Evolutionary conservation across 2,888 invertebrate genomes (phyloP).

Genomic region (Phaedon cochleariae): DNA sequence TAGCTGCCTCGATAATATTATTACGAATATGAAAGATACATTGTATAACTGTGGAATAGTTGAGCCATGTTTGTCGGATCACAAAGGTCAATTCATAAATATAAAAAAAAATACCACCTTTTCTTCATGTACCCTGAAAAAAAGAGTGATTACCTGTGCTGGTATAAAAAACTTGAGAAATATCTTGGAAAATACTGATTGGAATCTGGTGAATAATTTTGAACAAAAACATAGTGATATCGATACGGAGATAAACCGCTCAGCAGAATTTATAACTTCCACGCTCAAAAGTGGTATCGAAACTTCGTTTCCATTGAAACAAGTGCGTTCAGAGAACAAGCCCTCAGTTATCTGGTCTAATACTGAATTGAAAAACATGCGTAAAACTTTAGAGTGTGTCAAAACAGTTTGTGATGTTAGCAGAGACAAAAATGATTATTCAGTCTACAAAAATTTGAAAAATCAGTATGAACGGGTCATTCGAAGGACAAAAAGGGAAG

Average conservation of each 20-base stretch:
- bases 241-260: conserved; percentile 9
- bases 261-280: conserved; percentile 14
- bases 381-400: conserved; percentile 7
- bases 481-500: conserved; percentile 8
- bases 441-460: conserved; percentile 6
- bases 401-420: not conserved
- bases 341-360: conserved; percentile 3
- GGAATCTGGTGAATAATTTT: conserved; percentile 6
- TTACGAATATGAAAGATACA: conserved; percentile 3
- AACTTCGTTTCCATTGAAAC: conserved; percentile 4
- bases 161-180: not conserved
- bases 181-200: conserved; percentile 11
- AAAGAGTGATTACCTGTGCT: conserved; percentile 6
- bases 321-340: conserved; percentile 8
- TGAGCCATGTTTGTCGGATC: conserved; percentile 10
- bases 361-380: not conserved
- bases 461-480: conserved; percentile 12
- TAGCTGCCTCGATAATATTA: conserved; percentile 14
- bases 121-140: not conserved
- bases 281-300: conserved; percentile 6
- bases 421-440: conserved; percentile 4
- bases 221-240: conserved; percentile 16
- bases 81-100: conserved; percentile 9
- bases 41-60: conserved; percentile 9
- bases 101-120: conserved; percentile 8